These are phyloP conservation scores for Andricus quercusramuli DNA, from an alignment of 2,888 invertebrate genomes.

Conservation along the genomic window DNA sequence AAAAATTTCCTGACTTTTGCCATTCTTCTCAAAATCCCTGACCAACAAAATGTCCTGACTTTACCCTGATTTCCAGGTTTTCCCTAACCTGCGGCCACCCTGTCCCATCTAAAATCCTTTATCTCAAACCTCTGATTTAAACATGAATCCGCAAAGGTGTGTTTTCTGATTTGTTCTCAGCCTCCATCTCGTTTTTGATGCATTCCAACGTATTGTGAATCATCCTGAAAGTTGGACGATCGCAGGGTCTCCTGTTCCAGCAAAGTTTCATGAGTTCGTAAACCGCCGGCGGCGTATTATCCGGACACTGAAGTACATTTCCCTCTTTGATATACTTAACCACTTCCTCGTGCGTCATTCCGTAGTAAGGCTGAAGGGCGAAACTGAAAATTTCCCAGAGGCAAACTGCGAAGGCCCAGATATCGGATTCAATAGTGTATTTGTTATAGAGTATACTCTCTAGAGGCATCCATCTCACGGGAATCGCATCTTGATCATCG, in stretches of 20 bases:
- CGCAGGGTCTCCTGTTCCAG: conserved; percentile 92
- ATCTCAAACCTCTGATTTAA: conserved; percentile 57
- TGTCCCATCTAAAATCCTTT: no score
- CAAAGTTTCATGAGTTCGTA: conserved; percentile 96
- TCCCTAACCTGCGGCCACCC: no score
- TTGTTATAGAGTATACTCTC: conserved; percentile 98
- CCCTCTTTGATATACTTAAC: conserved; percentile 96
- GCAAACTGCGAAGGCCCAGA: conserved; percentile 98
- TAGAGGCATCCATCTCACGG: conserved; percentile 98
- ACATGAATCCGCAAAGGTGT: conserved; percentile 73
- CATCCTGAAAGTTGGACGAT: conserved; percentile 91
- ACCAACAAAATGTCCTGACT: no score
- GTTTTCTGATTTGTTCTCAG: conserved; percentile 72
- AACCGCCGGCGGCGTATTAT: conserved; percentile 91
- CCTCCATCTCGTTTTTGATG: conserved; percentile 80
- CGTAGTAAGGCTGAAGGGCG: conserved; percentile 97
- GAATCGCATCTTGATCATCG: conserved; percentile 96
- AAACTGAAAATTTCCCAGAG: conserved; percentile 98
- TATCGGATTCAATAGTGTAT: conserved; percentile 97
- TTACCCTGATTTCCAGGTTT: no score
- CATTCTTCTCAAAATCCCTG: no score
- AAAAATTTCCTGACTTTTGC: no score
- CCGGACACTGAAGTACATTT: conserved; percentile 93
- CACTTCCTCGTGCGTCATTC: conserved; percentile 98
- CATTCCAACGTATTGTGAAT: conserved; percentile 90